These are phyloP conservation scores for Aporrectodea caliginosa DNA, from an alignment of 1,140 invertebrate genomes.

Conservation along the genomic window DNA sequence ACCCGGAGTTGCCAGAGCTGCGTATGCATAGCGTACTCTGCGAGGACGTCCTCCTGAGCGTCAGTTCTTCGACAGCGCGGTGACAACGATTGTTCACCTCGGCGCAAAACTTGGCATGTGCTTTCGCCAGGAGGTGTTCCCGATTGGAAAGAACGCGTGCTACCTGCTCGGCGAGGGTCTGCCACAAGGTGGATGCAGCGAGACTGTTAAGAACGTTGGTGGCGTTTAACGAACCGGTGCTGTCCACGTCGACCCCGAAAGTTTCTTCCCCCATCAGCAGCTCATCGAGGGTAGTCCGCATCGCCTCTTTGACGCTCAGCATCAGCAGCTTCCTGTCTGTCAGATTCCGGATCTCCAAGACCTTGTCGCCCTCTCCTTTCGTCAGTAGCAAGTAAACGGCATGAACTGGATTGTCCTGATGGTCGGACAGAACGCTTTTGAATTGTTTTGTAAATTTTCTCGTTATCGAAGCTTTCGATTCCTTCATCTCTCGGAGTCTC, in stretches of 20 bases:
- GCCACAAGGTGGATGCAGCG: constrained; percentile 17
- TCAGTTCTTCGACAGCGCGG: background rate
- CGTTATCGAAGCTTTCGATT: background rate
- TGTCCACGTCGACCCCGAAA: constrained; percentile 28
- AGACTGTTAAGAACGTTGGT: constrained; percentile 20
- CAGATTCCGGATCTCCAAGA: background rate
- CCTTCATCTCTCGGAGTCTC: background rate
- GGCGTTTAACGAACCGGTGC: background rate
- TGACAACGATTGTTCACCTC: background rate
- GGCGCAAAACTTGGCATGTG: background rate
- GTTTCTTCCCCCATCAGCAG: constrained; percentile 22
- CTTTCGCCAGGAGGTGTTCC: background rate
- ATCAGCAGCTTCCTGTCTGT: constrained; percentile 23
- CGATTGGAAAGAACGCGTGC: background rate
- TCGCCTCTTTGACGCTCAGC: constrained; percentile 26
- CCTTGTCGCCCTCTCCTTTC: background rate
- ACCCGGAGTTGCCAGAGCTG: background rate
- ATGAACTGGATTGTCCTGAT: background rate
- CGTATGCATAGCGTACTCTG: background rate
- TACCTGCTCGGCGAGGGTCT: constrained; percentile 26
- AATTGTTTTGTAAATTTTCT: background rate
- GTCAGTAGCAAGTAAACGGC: constrained; percentile 5
- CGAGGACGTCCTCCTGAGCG: background rate
- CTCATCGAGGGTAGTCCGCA: constrained; percentile 15
- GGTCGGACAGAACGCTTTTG: background rate